Conservation (phyloP, 2,797 vertebrate species). For the Argya squamiceps region DNA sequence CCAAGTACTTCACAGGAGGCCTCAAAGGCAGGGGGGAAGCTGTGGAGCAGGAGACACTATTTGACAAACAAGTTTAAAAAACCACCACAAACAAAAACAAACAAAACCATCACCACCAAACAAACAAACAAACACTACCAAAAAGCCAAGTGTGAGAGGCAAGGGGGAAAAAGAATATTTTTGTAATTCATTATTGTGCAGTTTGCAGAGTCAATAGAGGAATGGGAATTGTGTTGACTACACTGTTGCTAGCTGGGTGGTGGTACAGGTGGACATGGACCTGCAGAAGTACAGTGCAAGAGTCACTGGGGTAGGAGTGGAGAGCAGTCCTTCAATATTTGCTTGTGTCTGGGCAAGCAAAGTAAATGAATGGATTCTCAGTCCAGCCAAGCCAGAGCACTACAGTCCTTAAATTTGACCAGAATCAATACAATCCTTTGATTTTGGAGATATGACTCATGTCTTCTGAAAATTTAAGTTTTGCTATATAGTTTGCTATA, state of each 20-base stretch:
- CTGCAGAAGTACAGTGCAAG: neutral
- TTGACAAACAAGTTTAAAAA: neutral
- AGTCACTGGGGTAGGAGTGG: neutral
- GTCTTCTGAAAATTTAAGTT: neutral
- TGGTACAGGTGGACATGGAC: neutral
- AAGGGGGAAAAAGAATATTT: neutral
- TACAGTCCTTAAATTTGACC: neutral
- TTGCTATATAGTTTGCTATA: neutral
- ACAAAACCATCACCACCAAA: neutral
- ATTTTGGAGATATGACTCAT: neutral
- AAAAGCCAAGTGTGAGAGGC: neutral
- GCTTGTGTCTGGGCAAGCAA: neutral
- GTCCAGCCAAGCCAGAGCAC: neutral
- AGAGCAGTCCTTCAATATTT: neutral
- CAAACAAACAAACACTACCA: neutral
- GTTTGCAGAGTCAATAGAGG: neutral
- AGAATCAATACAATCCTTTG: neutral
- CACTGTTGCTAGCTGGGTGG: neutral
- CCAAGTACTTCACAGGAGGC: rapidly evolving
- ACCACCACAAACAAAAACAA: neutral
- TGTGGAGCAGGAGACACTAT: neutral
- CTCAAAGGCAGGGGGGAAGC: neutral
- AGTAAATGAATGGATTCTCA: neutral
- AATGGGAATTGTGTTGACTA: neutral
- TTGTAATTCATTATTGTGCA: neutral